These are phyloP conservation scores for Macrocentrus cingulum DNA, from an alignment of 1,140 invertebrate genomes.

Conservation along the genomic window DNA sequence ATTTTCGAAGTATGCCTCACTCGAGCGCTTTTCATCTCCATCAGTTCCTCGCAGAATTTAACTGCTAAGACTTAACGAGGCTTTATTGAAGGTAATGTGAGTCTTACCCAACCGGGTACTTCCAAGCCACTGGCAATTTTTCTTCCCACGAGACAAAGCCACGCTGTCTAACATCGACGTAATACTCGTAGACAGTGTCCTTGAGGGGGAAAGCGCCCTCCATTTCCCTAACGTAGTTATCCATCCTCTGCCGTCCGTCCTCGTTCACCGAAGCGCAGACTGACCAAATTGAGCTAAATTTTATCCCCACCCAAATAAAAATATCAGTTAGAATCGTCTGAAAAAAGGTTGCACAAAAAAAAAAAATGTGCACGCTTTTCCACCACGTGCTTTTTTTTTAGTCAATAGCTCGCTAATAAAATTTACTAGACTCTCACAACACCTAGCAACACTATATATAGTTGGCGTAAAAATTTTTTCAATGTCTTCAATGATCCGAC, in stretches of 20 bases:
- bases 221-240: conserved; percentile 78
- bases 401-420: too few relatives aligned
- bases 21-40: not conserved
- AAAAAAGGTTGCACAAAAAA: too few relatives aligned
- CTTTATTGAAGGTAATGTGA: conserved; percentile 11
- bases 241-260: conserved; percentile 75
- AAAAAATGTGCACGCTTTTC: too few relatives aligned
- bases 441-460: too few relatives aligned
- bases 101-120: conserved; percentile 66
- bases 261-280: conserved; percentile 78
- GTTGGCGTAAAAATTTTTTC: too few relatives aligned
- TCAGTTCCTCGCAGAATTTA: not conserved
- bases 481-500: too few relatives aligned
- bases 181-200: conserved; percentile 86
- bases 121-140: conserved; percentile 71
- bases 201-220: conserved; percentile 81
- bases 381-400: too few relatives aligned
- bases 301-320: conserved; percentile 11
- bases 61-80: not conserved
- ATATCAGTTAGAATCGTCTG: not conserved
- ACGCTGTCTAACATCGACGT: conserved; percentile 70
- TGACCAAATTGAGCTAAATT: conserved; percentile 75
- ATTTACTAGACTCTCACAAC: too few relatives aligned
- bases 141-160: conserved; percentile 78
- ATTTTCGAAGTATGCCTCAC: too few relatives aligned